Conservation (phyloP, 2,113 vertebrate species). For the Anolis sagrei region DNA sequence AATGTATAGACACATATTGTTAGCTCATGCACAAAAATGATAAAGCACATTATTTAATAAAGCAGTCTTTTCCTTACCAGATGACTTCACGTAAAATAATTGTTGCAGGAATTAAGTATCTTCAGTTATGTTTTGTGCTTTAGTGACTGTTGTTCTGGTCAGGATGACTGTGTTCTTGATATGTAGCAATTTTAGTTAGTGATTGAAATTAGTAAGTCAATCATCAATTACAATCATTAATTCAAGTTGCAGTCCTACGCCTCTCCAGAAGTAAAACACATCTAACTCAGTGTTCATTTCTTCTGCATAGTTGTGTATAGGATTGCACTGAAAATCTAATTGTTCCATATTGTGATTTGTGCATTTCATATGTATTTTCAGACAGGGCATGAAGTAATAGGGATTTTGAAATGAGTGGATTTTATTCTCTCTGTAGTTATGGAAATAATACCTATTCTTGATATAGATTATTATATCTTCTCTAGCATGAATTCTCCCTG, state of each 20-base stretch:
- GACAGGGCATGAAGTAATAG: neutral
- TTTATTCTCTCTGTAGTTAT: neutral
- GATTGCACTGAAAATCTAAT: neutral
- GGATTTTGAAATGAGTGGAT: neutral
- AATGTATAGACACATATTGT: conserved; percentile 1
- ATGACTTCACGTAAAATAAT: conserved; percentile 20
- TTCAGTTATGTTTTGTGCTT: conserved; percentile 12
- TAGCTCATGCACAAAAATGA: conserved; percentile 31
- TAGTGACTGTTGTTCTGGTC: conserved; percentile 16
- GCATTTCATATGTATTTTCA: neutral
- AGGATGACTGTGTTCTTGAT: neutral
- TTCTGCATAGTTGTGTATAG: neutral
- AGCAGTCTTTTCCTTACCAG: conserved; percentile 30
- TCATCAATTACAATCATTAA: neutral
- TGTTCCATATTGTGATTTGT: neutral
- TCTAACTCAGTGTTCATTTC: neutral
- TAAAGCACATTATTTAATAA: conserved; percentile 27
- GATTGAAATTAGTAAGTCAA: neutral
- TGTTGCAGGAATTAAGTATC: neutral
- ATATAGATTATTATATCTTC: neutral
- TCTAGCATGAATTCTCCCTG: neutral
- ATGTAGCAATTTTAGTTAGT: conserved; percentile 34
- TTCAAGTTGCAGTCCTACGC: neutral
- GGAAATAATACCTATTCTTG: neutral
- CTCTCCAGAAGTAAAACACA: neutral